Base-by-base conservation (phyloP, 2,888 invertebrate genomes). In the Ptilodon capucinus region DNA sequence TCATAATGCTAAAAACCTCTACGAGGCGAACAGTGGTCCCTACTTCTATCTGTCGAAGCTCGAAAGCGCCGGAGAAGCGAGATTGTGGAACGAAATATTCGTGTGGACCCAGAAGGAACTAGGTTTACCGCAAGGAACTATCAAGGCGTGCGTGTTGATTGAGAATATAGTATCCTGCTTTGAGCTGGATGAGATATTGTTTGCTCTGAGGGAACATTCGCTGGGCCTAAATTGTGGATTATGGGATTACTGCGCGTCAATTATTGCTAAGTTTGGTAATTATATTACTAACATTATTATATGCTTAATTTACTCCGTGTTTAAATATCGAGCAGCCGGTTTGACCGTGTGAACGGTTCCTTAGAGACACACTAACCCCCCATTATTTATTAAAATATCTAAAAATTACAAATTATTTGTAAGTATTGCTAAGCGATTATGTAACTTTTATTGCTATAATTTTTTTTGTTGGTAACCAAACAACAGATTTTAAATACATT, bases 181-280 rank as follows among this genome's bases (percentile, higher is more conserved):
- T 83, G 93, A 94, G 79, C 87, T 94, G 83, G 94, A 95, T 40
- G 93, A 94, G 69, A 95, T 95, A 51, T 84, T 95, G 45, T 94
- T 90, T 74, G 93, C 93, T 11, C 74, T 95, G 32, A 91, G 81
- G 57, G 92, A 94, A 46, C 94, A 95, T 76, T 94, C 94, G 0
- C 76, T 94, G 30, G 95, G 95, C 2, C 85, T 95, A 1, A 95
- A 95, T 73, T 95, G 95, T 77, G 95, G 95, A 3, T 93, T 95
- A 59, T 95, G 95, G 95, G 95, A 95, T 71, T 95, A 95, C 71
- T 92, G 93, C 44, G 94, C 94, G 0, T 94, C 93, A 2, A 93
- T 94, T 42, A 92, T 94, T 58, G 87, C 91, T 19, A 94, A 94
- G 75, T 93, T 94, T 79, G 94, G 93, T 88, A 77, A 83, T 6